phyloP scores from a whole-genome alignment of 1,140 invertebrate genomes.

The Heterodera carotae region DNA sequence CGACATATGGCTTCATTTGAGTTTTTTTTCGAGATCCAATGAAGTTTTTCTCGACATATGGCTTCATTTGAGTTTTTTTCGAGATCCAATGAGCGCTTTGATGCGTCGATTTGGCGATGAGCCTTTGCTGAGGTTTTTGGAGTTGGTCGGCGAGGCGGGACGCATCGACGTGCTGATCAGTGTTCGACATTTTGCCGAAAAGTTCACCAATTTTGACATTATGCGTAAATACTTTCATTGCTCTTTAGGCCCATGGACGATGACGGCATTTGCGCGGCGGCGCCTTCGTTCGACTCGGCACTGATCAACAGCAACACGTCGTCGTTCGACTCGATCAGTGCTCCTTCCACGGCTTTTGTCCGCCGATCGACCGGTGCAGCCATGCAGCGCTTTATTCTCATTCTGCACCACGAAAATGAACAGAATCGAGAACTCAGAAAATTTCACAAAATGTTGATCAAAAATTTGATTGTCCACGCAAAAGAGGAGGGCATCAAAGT shows the following conservation, averaged over 20 bases:
- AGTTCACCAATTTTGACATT: neutral
- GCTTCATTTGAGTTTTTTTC: neutral
- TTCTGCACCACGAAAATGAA: constrained; percentile 25
- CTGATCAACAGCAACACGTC: neutral
- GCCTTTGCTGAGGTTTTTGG: constrained; percentile 22
- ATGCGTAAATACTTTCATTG: too few species aligned
- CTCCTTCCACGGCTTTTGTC: neutral
- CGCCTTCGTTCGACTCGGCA: neutral
- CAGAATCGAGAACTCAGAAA: constrained; percentile 6
- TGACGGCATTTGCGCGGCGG: neutral
- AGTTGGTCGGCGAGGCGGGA: constrained; percentile 11
- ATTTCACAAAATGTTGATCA: constrained; percentile 22
- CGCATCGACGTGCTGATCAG: constrained; percentile 34
- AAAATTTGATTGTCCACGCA: constrained; percentile 17
- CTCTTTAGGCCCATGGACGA: neutral
- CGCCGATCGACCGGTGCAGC: neutral
- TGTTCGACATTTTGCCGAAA: constrained; percentile 17
- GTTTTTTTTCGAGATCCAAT: constrained; percentile 7
- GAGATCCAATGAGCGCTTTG: constrained; percentile 13
- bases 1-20: neutral
- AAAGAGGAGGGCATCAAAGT: constrained; percentile 21
- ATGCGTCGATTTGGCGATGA: constrained; percentile 24
- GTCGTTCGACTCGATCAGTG: neutral
- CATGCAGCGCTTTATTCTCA: constrained; percentile 8
- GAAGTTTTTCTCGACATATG: constrained; percentile 1